phyloP scores from a whole-genome alignment of 1,140 invertebrate species.

The Drosophila kanapiae region DNA sequence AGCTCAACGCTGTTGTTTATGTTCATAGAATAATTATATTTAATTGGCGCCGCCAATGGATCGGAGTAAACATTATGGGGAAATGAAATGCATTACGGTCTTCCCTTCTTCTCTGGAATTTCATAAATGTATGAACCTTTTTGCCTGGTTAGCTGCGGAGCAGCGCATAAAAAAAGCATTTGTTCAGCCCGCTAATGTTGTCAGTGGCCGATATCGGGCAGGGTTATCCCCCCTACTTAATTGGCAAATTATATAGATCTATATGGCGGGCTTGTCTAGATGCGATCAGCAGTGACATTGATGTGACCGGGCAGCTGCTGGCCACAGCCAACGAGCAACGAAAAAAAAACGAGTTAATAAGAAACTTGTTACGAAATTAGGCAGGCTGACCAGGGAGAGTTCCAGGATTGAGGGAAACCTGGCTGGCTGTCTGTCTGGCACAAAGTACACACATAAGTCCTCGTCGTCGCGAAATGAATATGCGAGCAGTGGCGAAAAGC shows the following conservation, averaged over 20 bases:
- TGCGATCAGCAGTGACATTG: conserved; percentile 80
- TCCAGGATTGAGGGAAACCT: conserved; percentile 9
- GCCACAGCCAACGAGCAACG: conserved; percentile 6
- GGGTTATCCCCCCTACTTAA: conserved; percentile 67
- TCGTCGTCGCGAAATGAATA: conserved; percentile 67
- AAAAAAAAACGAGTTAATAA: conserved; percentile 60
- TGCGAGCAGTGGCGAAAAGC: conserved; percentile 27
- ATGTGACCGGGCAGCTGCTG: conserved; percentile 70
- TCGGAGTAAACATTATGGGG: conserved; percentile 49
- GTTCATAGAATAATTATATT: conserved; percentile 68
- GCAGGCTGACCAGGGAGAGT: conserved; percentile 20
- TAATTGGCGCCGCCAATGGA: conserved; percentile 64
- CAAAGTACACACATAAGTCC: conserved; percentile 70
- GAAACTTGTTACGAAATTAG: conserved; percentile 82
- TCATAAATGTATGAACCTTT: conserved; percentile 15
- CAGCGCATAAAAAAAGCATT: conserved; percentile 33
- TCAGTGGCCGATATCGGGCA: conserved; percentile 51
- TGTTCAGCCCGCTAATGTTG: conserved; percentile 54
- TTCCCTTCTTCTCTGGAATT: conserved; percentile 30
- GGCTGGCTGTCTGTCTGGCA: too few relatives aligned
- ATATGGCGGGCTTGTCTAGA: conserved; percentile 74
- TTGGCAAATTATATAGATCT: conserved; percentile 77
- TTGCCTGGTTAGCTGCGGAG: conserved; percentile 10
- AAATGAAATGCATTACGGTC: conserved; percentile 41
- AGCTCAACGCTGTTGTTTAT: conserved; percentile 28